These are phyloP conservation scores for Ochropacha duplaris DNA, from an alignment of 2,888 invertebrate species.

Conservation along the genomic window DNA sequence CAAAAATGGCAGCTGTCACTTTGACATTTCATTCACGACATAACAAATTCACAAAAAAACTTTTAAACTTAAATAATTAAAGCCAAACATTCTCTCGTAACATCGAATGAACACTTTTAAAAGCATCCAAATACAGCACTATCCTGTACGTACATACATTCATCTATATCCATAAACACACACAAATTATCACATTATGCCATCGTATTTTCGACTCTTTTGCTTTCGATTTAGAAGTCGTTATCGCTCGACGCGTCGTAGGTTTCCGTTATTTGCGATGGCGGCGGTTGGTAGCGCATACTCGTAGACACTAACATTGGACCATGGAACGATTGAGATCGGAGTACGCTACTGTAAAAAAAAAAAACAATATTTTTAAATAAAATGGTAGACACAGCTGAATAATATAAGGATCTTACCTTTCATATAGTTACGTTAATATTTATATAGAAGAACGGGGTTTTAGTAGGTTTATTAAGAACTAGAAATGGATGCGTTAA, in stretches of 20 bases:
- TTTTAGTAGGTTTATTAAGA: not conserved
- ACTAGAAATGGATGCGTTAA: not conserved
- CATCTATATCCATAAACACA: conserved; percentile 15
- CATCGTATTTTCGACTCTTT: conserved; percentile 37
- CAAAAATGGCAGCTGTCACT: conserved; percentile 28
- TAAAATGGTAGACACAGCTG: not conserved
- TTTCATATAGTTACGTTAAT: not conserved
- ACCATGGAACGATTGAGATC: conserved; percentile 85
- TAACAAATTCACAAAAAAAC: not conserved
- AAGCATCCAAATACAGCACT: conserved; percentile 1
- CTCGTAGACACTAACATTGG: conserved; percentile 68
- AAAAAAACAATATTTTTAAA: conserved; percentile 1
- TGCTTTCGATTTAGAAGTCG: conserved; percentile 66
- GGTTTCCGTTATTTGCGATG: conserved; percentile 56
- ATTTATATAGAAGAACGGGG: not conserved
- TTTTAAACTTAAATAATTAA: conserved; percentile 2
- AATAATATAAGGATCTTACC: not conserved
- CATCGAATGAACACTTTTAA: not conserved
- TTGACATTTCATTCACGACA: conserved; percentile 7
- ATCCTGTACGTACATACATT: conserved; percentile 11
- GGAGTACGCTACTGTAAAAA: conserved; percentile 78
- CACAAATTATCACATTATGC: conserved; percentile 52
- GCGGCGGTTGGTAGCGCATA: conserved; percentile 54
- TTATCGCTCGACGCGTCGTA: conserved; percentile 80
- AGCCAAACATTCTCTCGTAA: conserved; percentile 3